Evolutionary conservation across 2,888 invertebrate species (phyloP).

Genomic region (Schrankia costaestrigalis): DNA sequence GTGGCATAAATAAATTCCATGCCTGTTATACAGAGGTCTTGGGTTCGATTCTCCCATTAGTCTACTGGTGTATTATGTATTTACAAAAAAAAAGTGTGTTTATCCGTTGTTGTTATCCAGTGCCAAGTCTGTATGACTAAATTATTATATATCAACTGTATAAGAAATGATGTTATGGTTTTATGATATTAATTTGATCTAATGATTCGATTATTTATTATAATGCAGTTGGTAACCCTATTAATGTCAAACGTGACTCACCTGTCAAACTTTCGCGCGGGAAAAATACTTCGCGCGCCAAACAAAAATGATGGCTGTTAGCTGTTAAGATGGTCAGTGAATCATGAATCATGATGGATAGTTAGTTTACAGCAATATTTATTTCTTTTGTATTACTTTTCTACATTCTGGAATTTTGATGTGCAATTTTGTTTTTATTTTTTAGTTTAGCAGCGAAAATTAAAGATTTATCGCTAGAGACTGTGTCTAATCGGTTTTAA

Average conservation of each 20-base stretch:
- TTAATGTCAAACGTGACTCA: slow-evolving; percentile 52
- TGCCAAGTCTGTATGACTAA: no score
- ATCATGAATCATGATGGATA: no score
- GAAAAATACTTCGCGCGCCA: slow-evolving; percentile 32
- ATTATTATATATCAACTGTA: no score
- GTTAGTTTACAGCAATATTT: no score
- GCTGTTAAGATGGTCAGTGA: slow-evolving; percentile 22
- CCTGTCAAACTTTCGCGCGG: slow-evolving; percentile 67
- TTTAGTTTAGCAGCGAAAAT: no score
- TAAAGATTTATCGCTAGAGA: slow-evolving; percentile 18
- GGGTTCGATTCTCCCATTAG: no score
- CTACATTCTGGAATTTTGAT: slow-evolving; percentile 15
- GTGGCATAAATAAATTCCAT: no score
- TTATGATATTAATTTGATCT: neutral
- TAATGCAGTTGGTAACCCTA: slow-evolving; percentile 16
- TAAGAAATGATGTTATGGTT: no score
- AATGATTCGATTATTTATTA: neutral
- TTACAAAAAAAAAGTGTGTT: no score
- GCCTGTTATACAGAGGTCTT: no score
- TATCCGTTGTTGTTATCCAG: no score
- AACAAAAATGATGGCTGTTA: slow-evolving; percentile 36
- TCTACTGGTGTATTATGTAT: no score
- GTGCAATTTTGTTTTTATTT: slow-evolving; percentile 17
- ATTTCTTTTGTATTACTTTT: slow-evolving; percentile 14
- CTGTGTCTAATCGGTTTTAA: slow-evolving; percentile 13